Conservation (phyloP, 2,113 vertebrate genomes). For the Himantopus leucocephalus region DNA sequence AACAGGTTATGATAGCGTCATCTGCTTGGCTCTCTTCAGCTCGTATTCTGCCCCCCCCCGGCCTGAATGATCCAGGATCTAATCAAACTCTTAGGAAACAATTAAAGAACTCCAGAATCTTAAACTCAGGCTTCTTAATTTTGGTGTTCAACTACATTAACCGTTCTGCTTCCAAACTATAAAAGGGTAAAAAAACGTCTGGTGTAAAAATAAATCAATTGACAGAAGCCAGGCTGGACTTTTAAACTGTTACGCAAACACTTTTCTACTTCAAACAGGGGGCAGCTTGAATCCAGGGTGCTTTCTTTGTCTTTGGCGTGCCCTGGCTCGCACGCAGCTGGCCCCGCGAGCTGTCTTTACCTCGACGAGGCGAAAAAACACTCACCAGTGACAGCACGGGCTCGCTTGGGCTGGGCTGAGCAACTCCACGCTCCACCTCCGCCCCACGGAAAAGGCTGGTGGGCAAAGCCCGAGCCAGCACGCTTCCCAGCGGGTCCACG, state of each 20-base stretch:
- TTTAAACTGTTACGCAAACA: neutral
- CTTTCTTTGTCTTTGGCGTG: neutral
- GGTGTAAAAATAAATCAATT: neutral
- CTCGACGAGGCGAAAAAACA: fast-evolving
- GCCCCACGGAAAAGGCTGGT: too few relatives aligned
- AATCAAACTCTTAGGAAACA: neutral
- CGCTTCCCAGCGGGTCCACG: neutral
- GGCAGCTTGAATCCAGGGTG: neutral
- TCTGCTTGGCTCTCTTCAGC: neutral
- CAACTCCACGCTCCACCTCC: fast-evolving
- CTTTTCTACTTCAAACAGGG: neutral
- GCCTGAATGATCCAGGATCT: neutral
- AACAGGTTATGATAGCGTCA: neutral
- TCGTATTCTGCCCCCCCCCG: neutral
- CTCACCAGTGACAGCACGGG: fast-evolving
- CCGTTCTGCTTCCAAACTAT: neutral
- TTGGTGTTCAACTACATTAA: neutral
- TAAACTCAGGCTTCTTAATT: neutral
- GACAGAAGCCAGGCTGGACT: neutral
- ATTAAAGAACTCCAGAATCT: neutral
- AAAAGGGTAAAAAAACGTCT: neutral
- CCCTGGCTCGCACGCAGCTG: neutral
- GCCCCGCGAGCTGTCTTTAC: neutral
- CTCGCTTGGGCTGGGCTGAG: too few relatives aligned
- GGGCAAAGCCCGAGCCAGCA: neutral